Evolutionary conservation across 2,113 vertebrate genomes (phyloP).

Genomic region (Prochilodus magdalenae): DNA sequence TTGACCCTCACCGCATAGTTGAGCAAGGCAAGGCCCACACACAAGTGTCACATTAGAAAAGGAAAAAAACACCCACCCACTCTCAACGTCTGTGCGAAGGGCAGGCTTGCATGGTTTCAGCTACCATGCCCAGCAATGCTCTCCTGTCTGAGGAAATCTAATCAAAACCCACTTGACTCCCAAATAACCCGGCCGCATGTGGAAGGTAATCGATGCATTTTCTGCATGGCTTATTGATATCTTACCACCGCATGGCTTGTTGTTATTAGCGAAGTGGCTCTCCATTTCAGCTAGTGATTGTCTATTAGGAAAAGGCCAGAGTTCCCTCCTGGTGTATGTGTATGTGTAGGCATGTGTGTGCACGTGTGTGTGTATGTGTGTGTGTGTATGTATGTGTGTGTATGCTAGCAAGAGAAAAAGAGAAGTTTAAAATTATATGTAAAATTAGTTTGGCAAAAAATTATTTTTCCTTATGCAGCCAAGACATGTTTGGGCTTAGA

Average conservation of each 20-base stretch:
- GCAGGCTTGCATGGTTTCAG: conserved; percentile 32
- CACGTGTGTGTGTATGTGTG: neutral
- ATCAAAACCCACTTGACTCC: conserved; percentile 63
- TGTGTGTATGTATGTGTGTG: neutral
- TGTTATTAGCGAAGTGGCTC: conserved; percentile 6
- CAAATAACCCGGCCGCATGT: conserved; percentile 42
- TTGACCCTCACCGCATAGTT: neutral
- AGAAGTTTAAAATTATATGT: neutral
- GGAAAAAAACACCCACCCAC: neutral
- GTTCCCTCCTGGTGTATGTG: neutral
- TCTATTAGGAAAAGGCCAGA: conserved; percentile 34
- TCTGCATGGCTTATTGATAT: conserved; percentile 65
- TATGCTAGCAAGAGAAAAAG: too few relatives aligned
- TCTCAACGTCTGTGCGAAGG: neutral
- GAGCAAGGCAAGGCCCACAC: neutral
- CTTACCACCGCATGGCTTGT: neutral
- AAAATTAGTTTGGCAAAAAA: neutral
- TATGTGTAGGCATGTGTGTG: too few relatives aligned
- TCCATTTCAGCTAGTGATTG: conserved; percentile 40
- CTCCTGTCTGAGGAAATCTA: conserved; percentile 61
- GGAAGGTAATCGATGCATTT: conserved; percentile 63
- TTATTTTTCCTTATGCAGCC: too few relatives aligned
- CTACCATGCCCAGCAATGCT: conserved; percentile 55
- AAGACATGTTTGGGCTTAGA: too few relatives aligned
- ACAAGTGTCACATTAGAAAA: neutral